A percentile compares a stretch with the other conserved stretches of the same genome.
Evolutionary conservation across 2,113 vertebrate genomes (phyloP).

Genomic region (Xenopus tropicalis): DNA sequence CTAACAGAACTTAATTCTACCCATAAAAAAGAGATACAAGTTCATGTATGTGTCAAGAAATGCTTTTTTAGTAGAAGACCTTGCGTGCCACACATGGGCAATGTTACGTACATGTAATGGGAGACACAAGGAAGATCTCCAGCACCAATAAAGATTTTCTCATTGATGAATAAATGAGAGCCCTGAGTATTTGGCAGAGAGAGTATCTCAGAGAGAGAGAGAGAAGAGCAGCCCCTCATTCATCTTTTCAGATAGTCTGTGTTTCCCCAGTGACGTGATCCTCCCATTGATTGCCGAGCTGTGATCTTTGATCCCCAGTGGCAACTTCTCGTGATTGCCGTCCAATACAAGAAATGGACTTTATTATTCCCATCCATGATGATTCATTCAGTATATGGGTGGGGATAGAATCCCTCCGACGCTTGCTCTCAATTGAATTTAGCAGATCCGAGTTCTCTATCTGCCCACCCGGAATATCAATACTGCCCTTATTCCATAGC

Average conservation of each 20-base stretch:
- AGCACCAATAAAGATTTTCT: too few relatives aligned
- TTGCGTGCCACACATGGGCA: too few relatives aligned
- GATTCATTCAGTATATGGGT: slow-evolving; percentile 9
- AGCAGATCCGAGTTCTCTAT: not conserved
- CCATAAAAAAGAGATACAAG: too few relatives aligned
- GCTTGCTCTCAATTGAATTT: not conserved
- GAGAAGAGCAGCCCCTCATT: not conserved
- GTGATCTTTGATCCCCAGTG: slow-evolving; percentile 19
- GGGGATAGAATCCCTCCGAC: not conserved
- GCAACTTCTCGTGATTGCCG: slow-evolving; percentile 2
- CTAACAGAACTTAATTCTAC: too few relatives aligned
- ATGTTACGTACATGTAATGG: too few relatives aligned
- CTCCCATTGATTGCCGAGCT: slow-evolving; percentile 7
- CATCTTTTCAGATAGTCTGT: not conserved
- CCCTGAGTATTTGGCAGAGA: not conserved
- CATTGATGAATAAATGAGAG: too few relatives aligned
- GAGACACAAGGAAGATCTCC: too few relatives aligned
- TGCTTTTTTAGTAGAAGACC: too few relatives aligned
- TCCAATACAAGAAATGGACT: not conserved
- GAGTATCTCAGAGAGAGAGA: not conserved
- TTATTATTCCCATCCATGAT: slow-evolving; percentile 13
- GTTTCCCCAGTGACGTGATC: not conserved
- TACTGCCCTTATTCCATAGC: not conserved
- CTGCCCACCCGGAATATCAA: not conserved
- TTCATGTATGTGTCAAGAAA: too few relatives aligned